A percentile compares a stretch with the other conserved stretches of the same genome.
These are phyloP conservation scores for Copidosoma aretas DNA, from an alignment of 2,888 invertebrate species.

Conservation along the genomic window DNA sequence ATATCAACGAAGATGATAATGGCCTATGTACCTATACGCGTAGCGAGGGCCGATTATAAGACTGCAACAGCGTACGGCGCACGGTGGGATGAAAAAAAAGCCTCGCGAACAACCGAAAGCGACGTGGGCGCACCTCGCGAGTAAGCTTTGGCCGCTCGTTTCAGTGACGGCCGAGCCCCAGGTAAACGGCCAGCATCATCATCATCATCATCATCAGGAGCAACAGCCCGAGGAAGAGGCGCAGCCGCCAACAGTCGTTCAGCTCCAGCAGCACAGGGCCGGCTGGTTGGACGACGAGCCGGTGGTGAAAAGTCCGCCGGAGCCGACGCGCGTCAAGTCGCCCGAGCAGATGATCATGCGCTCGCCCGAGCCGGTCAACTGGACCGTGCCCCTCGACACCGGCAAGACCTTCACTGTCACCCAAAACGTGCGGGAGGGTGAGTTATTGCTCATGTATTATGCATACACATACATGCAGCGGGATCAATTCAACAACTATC, in stretches of 20 bases:
- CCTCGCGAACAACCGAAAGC: conserved; percentile 36
- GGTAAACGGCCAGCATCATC: conserved; percentile 57
- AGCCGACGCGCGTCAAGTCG: conserved; percentile 91
- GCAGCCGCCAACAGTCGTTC: conserved; percentile 71
- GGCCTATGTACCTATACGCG: too few species aligned
- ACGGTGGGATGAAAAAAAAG: conserved; percentile 7
- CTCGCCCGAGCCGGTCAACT: conserved; percentile 92
- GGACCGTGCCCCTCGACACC: conserved; percentile 93
- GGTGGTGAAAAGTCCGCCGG: conserved; percentile 90
- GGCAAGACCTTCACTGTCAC: conserved; percentile 93
- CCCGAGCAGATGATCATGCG: conserved; percentile 92
- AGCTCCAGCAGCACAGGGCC: conserved; percentile 67
- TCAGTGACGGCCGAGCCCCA: conserved; percentile 60
- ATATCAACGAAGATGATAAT: too few species aligned
- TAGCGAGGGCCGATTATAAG: too few species aligned
- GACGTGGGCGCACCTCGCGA: conserved; percentile 41
- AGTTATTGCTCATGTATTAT: conserved; percentile 27
- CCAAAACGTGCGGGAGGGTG: conserved; percentile 85
- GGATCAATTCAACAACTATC: too few species aligned
- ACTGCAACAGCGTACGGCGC: too few species aligned
- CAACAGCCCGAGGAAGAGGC: conserved; percentile 63
- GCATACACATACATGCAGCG: background rate
- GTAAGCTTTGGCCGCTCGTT: conserved; percentile 54
- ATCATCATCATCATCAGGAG: too few species aligned
- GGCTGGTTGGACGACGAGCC: conserved; percentile 68